These are phyloP conservation scores for Ectropis crepuscularia DNA, from an alignment of 2,888 invertebrate species.

Conservation along the genomic window DNA sequence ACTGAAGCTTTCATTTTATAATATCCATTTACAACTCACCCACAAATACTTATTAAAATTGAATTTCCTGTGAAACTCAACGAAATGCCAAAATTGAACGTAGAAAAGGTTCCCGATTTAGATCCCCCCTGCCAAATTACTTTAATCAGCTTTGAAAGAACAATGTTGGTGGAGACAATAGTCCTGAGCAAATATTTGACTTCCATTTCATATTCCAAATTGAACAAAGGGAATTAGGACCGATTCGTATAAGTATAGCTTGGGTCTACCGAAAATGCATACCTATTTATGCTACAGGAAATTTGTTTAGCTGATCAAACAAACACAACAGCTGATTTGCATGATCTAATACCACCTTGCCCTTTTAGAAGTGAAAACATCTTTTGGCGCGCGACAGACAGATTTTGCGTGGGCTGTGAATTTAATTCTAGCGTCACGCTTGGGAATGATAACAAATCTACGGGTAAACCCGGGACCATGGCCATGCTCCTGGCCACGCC, in stretches of 20 bases:
- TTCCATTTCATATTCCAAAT: conserved; percentile 22
- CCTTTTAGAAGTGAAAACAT: too few species aligned
- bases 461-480: too few species aligned
- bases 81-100: conserved; percentile 1
- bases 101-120: conserved; percentile 6
- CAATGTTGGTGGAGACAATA: conserved; percentile 25
- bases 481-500: too few species aligned
- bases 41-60: not conserved
- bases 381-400: too few species aligned
- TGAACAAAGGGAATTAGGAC: conserved; percentile 20
- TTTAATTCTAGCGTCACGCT: too few species aligned
- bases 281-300: not conserved
- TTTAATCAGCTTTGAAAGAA: conserved; percentile 29
- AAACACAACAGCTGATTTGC: not conserved
- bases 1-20: not conserved
- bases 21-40: not conserved
- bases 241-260: conserved; percentile 18
- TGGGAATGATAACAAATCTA: too few species aligned
- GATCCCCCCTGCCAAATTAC: conserved; percentile 15
- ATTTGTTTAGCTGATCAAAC: conserved; percentile 8
- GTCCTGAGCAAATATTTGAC: conserved; percentile 26
- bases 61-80: not conserved
- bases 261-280: conserved; percentile 7
- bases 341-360: too few species aligned
- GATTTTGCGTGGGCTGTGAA: too few species aligned